Base-by-base conservation (phyloP, 2,797 vertebrate genomes). In the Menidia menidia region DNA sequence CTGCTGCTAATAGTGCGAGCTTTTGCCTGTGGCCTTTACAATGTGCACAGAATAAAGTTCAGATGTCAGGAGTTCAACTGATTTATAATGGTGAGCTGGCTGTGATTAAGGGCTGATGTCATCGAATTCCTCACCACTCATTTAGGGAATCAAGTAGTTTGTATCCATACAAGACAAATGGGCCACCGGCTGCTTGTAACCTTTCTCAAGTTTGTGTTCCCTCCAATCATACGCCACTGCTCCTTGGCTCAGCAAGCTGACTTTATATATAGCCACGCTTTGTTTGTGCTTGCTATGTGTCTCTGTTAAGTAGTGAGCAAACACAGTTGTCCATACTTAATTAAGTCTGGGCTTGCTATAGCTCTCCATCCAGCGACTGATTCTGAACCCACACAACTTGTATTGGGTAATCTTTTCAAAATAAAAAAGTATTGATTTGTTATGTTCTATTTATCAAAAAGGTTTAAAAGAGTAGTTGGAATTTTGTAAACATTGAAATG, bases 21-120 rank as follows among this genome's bases (percentile, higher is more conserved):
- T 78, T 76, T 78, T 16, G 87, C 83, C 81, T 75, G 83, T 93
- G 92, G 91, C 94, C 93, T 94, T 95, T 94, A 91, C 87, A 88
- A 78, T 71, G 68, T 64, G 89, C 84, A 59, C 71, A 47, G 84
- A 84, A 87, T 92, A 94, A 95, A 94, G 93, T 94, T 95, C 93
- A 94, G 90, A 88, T 94, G 93, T 93, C 93, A 88, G 88, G 83
- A 89, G 93, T 93, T 94, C 92, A 94, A 94, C 91, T 94, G 93
- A 94, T 95, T 95, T 94, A 95, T 95, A 94, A 94, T 93, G 86
- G 92, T 68, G 88, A 92, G 47, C 80, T 58, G 77, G 81, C 75
- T 19, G 73, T 94, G 93, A 94, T 94, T 84, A 93, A 95, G 92
- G 87, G 82, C 78, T 80, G 87, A 89, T 90, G 92, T 91, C 90